A percentile compares a stretch with the other conserved stretches of the same genome.
These are phyloP conservation scores for Hirtodrosophila confusa DNA, from an alignment of 2,888 invertebrate species.

Conservation along the genomic window DNA sequence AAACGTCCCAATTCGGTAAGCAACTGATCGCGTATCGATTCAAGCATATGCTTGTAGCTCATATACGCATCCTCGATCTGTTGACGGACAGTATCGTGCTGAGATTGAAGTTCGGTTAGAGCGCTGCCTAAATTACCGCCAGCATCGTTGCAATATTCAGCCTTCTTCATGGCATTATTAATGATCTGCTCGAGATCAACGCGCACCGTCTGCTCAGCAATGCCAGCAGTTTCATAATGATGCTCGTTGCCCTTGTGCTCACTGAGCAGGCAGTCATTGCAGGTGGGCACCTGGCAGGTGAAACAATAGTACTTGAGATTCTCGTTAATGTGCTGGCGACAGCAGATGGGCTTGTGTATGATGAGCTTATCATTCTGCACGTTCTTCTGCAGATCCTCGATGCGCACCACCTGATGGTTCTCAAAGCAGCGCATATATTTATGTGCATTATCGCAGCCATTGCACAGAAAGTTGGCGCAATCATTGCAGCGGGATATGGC, in stretches of 20 bases:
- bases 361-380: constrained; percentile 88
- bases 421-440: constrained; percentile 99
- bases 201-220: constrained; percentile 91
- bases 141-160: constrained; percentile 89
- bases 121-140: constrained; percentile 91
- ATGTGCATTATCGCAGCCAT: constrained; percentile 97
- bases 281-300: constrained; percentile 93
- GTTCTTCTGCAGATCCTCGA: constrained; percentile 92
- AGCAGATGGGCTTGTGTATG: constrained; percentile 95
- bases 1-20: constrained; percentile 89
- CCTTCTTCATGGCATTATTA: constrained; percentile 90
- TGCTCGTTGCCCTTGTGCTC: constrained; percentile 94
- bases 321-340: constrained; percentile 92
- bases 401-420: constrained; percentile 94
- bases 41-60: constrained; percentile 92
- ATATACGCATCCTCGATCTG: constrained; percentile 92
- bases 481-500: constrained; percentile 97
- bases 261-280: constrained; percentile 93
- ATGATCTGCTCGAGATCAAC: constrained; percentile 91
- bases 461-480: constrained; percentile 96
- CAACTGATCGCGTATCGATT: constrained; percentile 91
- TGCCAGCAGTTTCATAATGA: constrained; percentile 91
- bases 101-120: constrained; percentile 93
- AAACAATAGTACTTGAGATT: constrained; percentile 94
- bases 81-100: constrained; percentile 93